Conservation (phyloP, 1,140 invertebrate species). For the Hesperophylax magnus region DNA sequence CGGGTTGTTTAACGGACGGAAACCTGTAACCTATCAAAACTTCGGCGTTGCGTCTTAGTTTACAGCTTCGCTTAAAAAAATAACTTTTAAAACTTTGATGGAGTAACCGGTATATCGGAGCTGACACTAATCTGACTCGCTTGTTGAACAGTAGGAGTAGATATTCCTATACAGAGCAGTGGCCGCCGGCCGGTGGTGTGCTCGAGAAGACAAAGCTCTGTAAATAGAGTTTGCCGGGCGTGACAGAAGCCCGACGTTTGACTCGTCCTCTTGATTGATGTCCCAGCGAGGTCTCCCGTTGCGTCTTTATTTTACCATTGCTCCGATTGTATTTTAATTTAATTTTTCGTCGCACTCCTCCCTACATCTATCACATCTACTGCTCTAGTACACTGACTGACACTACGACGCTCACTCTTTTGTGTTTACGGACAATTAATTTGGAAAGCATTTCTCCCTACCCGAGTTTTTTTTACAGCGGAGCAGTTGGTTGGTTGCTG, state of each 20-base stretch:
- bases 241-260: conserved; percentile 22
- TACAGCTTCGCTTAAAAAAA: neutral
- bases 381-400: neutral
- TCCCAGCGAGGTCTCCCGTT: conserved; percentile 16
- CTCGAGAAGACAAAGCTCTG: conserved; percentile 10
- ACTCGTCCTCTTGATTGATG: conserved; percentile 29
- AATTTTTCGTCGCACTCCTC: conserved; percentile 9
- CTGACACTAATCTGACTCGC: neutral
- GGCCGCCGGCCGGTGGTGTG: neutral
- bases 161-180: no score
- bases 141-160: neutral
- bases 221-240: conserved; percentile 21
- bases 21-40: conserved; percentile 24
- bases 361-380: neutral
- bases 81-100: conserved; percentile 17
- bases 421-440: conserved; percentile 41
- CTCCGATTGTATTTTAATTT: conserved; percentile 44
- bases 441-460: conserved; percentile 31
- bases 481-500: neutral
- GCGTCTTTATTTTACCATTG: conserved; percentile 32
- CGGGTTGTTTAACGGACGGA: conserved; percentile 7
- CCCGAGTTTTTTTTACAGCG: neutral
- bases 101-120: conserved; percentile 4
- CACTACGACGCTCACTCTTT: conserved; percentile 7
- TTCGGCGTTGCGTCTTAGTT: conserved; percentile 11